Evolutionary conservation across 2,888 invertebrate genomes (phyloP), one percentile per base, ranked within the genome.

Genomic region (Patella pellucida): DNA sequence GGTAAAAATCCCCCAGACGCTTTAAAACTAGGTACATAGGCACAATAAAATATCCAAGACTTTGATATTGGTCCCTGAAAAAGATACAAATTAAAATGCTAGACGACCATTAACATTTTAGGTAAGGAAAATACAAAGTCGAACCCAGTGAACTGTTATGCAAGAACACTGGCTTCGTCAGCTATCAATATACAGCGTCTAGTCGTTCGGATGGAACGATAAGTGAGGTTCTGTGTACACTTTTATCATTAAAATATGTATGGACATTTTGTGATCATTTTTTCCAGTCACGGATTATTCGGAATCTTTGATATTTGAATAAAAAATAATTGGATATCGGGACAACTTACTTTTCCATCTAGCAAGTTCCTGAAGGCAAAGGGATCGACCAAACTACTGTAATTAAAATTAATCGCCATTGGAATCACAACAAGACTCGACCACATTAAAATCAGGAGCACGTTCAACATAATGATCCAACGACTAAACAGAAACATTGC

Each of bases 401-500:
- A 86, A 14, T 78, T 19, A 71, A 84, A 85, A 41, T 70, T 74
- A 9, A 82, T 68, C 9, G 83, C 84, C 41, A 76, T 82, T 3
- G 86, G 86, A 11, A 85, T 41, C 16, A 85, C 77, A 14, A 85
- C 83, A 50, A 85, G 70, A 9, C 79, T 73, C 4, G 80, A 50
- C 86, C 86, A 86, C 19, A 85, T 67, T 15, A 84, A 1, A 2
- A 82, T 73, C 23, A 86, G 78, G 12, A 80, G 56, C 5, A 84
- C 31, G 56, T 86, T 85, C 70, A 84, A 75, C n/a, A 80, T 54
- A 52, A 86, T 74, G 4, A 85, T 72, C 86, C 86, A 86, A 62
- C 85, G 80, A 52, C 77, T 81, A 75, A 85, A 86, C 16, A 85
- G 78, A 78, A 86, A 85, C 68, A 86, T 73, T 3, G 86, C 83